A percentile compares a stretch with the other conserved stretches of the same genome.
These are phyloP conservation scores for Mus caroli DNA, from an alignment of 2,797 vertebrate species.

Conservation along the genomic window DNA sequence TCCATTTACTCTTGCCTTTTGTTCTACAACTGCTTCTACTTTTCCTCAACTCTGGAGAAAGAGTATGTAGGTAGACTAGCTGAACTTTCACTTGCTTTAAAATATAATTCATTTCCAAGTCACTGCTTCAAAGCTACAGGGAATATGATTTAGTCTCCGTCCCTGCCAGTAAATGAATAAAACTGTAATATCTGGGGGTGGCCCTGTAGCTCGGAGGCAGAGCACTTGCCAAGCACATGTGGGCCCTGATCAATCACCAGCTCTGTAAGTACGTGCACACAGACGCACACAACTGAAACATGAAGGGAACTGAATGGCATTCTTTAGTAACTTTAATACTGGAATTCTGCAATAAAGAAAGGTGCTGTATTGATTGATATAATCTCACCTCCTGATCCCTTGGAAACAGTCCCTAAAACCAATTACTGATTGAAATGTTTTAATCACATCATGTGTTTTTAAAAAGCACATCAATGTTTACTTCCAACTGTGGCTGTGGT, in stretches of 20 bases:
- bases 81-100: constrained; percentile 64
- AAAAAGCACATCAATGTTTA: constrained; percentile 53
- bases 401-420: constrained; percentile 39
- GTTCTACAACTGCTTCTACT: constrained; percentile 64
- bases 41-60: constrained; percentile 70
- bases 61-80: constrained; percentile 6
- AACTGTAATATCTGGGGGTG: constrained; percentile 15
- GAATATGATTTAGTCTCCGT: constrained; percentile 60
- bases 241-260: background rate
- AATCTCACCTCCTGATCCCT: constrained; percentile 57
- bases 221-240: background rate
- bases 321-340: constrained; percentile 57
- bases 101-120: constrained; percentile 73
- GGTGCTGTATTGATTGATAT: constrained; percentile 6
- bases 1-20: constrained; percentile 37
- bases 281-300: background rate
- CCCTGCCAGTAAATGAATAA: constrained; percentile 57
- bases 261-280: background rate
- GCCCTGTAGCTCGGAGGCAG: background rate
- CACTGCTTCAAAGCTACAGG: constrained; percentile 60
- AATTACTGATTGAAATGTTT: constrained; percentile 57
- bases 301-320: constrained; percentile 55
- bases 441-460: constrained; percentile 1
- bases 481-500: constrained; percentile 49
- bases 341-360: constrained; percentile 46